Conservation (phyloP, 1,140 invertebrate species). For the Colletes gigas region DNA sequence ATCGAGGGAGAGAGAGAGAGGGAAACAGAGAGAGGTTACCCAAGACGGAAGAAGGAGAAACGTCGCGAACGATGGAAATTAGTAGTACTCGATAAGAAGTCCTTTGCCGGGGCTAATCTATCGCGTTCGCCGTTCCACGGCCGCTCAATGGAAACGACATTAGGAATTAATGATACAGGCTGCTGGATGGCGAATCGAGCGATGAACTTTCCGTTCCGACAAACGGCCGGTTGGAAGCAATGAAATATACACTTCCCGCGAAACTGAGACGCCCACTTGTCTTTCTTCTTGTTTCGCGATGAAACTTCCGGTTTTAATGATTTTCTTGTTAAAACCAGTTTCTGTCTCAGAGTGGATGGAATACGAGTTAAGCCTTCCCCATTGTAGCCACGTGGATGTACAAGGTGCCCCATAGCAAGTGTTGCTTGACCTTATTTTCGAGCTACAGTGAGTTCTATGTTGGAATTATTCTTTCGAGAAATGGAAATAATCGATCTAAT, state of each 20-base stretch:
- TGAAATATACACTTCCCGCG: neutral
- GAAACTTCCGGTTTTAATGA: neutral
- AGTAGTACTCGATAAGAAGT: conserved; percentile 49
- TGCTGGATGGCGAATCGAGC: neutral
- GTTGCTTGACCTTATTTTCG: too few relatives aligned
- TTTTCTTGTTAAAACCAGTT: neutral
- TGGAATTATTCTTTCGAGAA: too few relatives aligned
- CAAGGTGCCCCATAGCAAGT: too few relatives aligned
- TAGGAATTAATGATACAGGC: conserved; percentile 38
- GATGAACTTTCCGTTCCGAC: neutral
- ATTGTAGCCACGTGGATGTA: neutral
- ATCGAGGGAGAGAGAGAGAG: too few relatives aligned
- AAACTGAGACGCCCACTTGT: neutral
- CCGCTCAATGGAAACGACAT: conserved; percentile 43
- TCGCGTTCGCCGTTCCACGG: neutral
- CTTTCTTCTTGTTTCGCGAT: neutral
- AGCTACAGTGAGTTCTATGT: too few relatives aligned
- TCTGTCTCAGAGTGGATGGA: neutral
- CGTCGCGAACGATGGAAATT: conserved; percentile 40
- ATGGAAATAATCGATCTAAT: too few relatives aligned
- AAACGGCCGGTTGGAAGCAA: neutral
- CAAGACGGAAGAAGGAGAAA: neutral
- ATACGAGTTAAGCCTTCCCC: too few relatives aligned
- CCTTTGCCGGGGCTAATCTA: conserved; percentile 31
- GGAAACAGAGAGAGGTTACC: too few relatives aligned